A percentile compares a stretch with the other conserved stretches of the same genome.
These are phyloP conservation scores for Mycogona germanica DNA, from an alignment of 2,888 invertebrate species.

Conservation along the genomic window DNA sequence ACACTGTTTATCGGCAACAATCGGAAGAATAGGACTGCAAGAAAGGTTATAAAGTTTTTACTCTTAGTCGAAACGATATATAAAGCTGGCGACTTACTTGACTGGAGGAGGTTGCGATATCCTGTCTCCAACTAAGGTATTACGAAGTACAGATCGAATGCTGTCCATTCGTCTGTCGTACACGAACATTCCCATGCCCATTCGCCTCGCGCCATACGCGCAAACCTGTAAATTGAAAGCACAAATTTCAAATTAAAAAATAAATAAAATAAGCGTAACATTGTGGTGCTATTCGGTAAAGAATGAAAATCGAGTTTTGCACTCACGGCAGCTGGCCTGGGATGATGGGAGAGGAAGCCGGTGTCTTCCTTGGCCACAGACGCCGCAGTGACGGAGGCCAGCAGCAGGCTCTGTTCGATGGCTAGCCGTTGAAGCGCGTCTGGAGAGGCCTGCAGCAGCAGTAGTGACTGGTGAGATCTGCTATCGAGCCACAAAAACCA, in stretches of 20 bases:
- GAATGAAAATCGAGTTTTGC: too few relatives aligned
- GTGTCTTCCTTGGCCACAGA: conserved; percentile 1
- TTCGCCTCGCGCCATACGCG: conserved; percentile 18
- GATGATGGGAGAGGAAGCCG: conserved; percentile 18
- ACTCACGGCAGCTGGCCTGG: conserved; percentile 20
- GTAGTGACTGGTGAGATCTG: not conserved
- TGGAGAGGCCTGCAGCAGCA: not conserved
- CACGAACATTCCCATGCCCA: conserved; percentile 20
- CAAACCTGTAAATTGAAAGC: conserved; percentile 17
- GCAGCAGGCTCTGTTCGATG: not conserved
- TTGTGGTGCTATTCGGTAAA: not conserved
- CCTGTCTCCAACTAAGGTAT: conserved; percentile 18
- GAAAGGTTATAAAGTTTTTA: not conserved
- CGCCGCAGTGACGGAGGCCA: not conserved
- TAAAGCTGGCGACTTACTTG: conserved; percentile 13
- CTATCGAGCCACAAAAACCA: not conserved
- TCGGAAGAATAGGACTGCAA: not conserved
- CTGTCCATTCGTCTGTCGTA: conserved; percentile 18
- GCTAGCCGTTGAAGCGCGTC: not conserved
- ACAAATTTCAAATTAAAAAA: not conserved
- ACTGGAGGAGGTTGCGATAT: conserved; percentile 18
- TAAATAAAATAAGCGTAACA: not conserved
- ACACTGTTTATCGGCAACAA: not conserved
- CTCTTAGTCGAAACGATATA: not conserved
- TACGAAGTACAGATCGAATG: conserved; percentile 18